Evolutionary conservation across 1,140 invertebrate genomes (phyloP).

Genomic region (Tetranychus urticae): DNA sequence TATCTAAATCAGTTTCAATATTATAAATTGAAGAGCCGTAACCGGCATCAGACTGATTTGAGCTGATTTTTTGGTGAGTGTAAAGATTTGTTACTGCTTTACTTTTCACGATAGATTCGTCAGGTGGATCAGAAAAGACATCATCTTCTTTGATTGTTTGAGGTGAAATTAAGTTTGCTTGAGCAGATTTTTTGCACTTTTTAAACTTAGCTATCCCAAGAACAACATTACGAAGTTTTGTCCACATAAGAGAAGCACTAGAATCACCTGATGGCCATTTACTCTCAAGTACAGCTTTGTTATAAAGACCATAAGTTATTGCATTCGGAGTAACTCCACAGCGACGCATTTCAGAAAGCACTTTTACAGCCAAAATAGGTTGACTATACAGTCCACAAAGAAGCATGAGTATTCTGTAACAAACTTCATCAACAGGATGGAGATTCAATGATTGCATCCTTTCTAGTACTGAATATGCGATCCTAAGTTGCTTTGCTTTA

Average conservation of each 20-base stretch:
- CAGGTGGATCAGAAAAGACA: too few relatives aligned
- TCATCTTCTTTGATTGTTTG: too few relatives aligned
- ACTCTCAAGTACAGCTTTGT: conserved; percentile 63
- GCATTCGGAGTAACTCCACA: conserved; percentile 83
- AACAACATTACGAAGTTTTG: conserved; percentile 73
- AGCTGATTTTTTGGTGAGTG: neutral
- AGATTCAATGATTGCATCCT: conserved; percentile 55
- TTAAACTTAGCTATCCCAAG: conserved; percentile 51
- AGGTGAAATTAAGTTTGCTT: neutral
- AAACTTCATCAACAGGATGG: conserved; percentile 75
- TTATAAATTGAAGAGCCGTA: neutral
- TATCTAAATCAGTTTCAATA: too few relatives aligned
- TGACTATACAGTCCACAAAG: conserved; percentile 81
- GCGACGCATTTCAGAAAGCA: conserved; percentile 85
- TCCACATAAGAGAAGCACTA: conserved; percentile 63
- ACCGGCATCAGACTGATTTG: neutral
- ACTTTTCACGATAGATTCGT: too few relatives aligned
- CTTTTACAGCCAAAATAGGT: conserved; percentile 77
- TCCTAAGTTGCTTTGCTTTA: conserved; percentile 44
- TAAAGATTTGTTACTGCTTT: neutral
- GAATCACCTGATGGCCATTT: conserved; percentile 72
- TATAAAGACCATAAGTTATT: conserved; percentile 80
- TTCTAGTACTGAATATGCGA: conserved; percentile 62
- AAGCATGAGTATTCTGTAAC: conserved; percentile 94
- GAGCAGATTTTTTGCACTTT: neutral